Base-by-base conservation (phyloP, 2,113 vertebrate species). In the Cercocebus atys region DNA sequence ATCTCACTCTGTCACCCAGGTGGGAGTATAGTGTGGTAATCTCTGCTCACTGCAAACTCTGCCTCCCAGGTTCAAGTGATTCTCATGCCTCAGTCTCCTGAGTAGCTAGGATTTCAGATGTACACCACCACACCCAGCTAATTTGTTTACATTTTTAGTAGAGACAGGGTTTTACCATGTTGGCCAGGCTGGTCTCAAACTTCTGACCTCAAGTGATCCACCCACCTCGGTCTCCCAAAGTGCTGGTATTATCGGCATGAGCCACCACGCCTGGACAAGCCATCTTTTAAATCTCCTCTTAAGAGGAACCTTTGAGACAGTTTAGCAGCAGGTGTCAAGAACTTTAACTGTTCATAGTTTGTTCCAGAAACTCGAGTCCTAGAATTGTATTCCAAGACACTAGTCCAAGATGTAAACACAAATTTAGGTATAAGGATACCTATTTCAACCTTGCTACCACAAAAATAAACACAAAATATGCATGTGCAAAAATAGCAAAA, bases 301-400 rank as follows among this genome's bases (percentile, higher is more conserved):
- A 79, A 55, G 22, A 94, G 43, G 27, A 52, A 94, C 35, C 90
- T 94, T 23, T 93, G 10, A 95, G 92, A 87, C 16, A 92, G 38
- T 73, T 91, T 43, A 52, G 52, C 52, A 52, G 52, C 52, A 52
- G 0, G 52, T 52, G 52, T 52, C 52, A 52, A 6, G 52, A 93
- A 25, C 70, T 80, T 35, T 83, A 86, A 68, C 1, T 84, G 32
- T 55, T 91, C 9, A 38, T 35, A 89, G 30, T 40, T 73, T 61
- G 47, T 66, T 93, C 40, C 23, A 66, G 17, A 50, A 52, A 68
- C 7, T 10, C 0, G 0, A 70, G 38, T 83, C 81, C n/a, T 68
- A 68, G 85, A 96, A 80, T 81, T 89, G 45, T 72, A 73, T 23
- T 66, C 17, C 57, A 52, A 20, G 18, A 85, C 73, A 35, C 16